Evolutionary conservation across 2,113 vertebrate genomes (phyloP).

Genomic region (Catharus bicknelli): DNA sequence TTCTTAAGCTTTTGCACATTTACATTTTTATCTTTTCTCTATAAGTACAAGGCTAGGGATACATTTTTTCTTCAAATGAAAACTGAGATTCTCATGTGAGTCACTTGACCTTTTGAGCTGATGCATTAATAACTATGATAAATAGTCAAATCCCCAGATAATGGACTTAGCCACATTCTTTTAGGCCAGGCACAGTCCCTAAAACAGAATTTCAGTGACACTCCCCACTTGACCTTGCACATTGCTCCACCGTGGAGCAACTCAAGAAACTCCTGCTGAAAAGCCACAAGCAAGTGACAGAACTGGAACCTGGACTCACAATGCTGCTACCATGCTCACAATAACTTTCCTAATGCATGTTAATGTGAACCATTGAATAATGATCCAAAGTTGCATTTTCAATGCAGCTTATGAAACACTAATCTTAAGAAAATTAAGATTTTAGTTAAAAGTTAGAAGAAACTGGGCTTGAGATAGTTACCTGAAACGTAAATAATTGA

Average conservation of each 20-base stretch:
- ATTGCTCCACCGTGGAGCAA: not conserved
- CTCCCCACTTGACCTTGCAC: not conserved
- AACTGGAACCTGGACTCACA: not conserved
- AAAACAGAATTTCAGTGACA: not conserved
- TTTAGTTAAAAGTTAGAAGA: too few relatives aligned
- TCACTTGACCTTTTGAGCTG: slow-evolving; percentile 15
- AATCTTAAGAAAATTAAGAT: too few relatives aligned
- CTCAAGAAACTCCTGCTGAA: not conserved
- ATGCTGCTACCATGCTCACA: not conserved
- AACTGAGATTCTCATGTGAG: not conserved
- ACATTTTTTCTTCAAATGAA: slow-evolving; percentile 25
- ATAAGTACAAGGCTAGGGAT: not conserved
- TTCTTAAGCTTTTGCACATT: not conserved
- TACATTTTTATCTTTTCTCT: not conserved
- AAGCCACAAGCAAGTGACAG: not conserved
- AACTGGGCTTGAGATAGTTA: too few relatives aligned
- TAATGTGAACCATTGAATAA: not conserved
- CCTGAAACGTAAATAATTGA: too few relatives aligned
- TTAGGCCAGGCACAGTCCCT: not conserved
- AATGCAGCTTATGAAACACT: not conserved
- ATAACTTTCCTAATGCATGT: not conserved
- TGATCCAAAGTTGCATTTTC: not conserved
- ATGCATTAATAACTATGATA: not conserved
- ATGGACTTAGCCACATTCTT: not conserved
- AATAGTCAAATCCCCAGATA: not conserved